Percentiles rank a stretch among this genome's conserved stretches.
Evolutionary conservation across 2,113 vertebrate genomes (phyloP).

Genomic region (Thalassarche chlororhynchos): DNA sequence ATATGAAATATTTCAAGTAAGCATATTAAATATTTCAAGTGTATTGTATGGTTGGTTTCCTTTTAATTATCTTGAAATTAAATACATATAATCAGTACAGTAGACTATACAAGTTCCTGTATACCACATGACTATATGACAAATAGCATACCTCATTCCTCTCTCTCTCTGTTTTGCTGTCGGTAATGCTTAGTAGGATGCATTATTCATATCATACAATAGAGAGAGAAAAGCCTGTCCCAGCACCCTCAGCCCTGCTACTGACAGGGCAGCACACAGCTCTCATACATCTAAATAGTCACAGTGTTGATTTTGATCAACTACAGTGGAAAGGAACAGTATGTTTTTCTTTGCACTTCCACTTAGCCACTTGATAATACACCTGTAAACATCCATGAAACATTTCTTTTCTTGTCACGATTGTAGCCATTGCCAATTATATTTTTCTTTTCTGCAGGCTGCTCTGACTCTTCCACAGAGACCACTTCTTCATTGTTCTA

Average conservation of each 20-base stretch:
- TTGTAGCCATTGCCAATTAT: background rate
- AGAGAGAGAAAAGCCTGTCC: background rate
- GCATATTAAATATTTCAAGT: background rate
- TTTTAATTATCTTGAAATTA: background rate
- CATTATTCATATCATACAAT: background rate
- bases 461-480: conserved; percentile 87
- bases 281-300: background rate
- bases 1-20: background rate
- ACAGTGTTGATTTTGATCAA: background rate
- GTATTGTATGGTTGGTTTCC: background rate
- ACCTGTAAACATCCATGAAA: background rate
- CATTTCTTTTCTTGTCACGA: background rate
- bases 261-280: background rate
- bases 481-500: conserved; percentile 93
- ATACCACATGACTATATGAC: background rate
- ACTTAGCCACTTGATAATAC: background rate
- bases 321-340: background rate
- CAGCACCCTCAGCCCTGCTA: background rate
- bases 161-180: background rate
- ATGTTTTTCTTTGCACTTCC: background rate
- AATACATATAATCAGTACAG: background rate
- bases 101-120: background rate
- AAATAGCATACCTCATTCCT: background rate
- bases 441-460: conserved; percentile 75
- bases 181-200: background rate